phyloP scores from a whole-genome alignment of 2,888 invertebrate genomes.

The Oligia fasciuncula region DNA sequence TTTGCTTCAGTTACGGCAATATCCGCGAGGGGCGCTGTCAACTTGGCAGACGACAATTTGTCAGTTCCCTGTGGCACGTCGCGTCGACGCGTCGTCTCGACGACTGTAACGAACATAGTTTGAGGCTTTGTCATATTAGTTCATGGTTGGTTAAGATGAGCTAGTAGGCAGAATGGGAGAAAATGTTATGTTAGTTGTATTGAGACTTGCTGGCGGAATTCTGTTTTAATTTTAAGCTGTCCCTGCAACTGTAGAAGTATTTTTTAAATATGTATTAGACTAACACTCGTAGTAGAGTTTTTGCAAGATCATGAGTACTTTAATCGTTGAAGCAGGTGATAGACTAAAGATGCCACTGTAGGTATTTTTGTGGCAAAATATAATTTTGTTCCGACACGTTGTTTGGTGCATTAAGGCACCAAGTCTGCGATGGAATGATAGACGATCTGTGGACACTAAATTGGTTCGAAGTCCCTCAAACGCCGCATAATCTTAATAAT shows the following conservation, averaged over 20 bases:
- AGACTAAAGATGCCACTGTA: not conserved
- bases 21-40: constrained; percentile 72
- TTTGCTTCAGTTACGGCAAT: constrained; percentile 74
- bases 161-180: constrained; percentile 21
- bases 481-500: constrained; percentile 28
- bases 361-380: not conserved
- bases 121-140: constrained; percentile 63
- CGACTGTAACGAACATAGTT: constrained; percentile 54
- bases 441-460: not conserved
- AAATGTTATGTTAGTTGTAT: constrained; percentile 33
- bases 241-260: not conserved
- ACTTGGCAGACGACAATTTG: constrained; percentile 76
- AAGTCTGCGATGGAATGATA: not conserved
- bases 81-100: constrained; percentile 51
- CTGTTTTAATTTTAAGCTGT: constrained; percentile 5
- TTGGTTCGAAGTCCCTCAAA: not conserved
- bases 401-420: not conserved
- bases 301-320: not conserved
- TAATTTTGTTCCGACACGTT: not conserved
- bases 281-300: not conserved
- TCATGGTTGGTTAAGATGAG: constrained; percentile 56
- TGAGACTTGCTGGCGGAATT: not conserved
- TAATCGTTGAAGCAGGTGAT: not conserved
- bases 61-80: constrained; percentile 65
- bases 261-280: not conserved